phyloP scores from a whole-genome alignment of 2,888 invertebrate species.

The Hydriomena furcata region DNA sequence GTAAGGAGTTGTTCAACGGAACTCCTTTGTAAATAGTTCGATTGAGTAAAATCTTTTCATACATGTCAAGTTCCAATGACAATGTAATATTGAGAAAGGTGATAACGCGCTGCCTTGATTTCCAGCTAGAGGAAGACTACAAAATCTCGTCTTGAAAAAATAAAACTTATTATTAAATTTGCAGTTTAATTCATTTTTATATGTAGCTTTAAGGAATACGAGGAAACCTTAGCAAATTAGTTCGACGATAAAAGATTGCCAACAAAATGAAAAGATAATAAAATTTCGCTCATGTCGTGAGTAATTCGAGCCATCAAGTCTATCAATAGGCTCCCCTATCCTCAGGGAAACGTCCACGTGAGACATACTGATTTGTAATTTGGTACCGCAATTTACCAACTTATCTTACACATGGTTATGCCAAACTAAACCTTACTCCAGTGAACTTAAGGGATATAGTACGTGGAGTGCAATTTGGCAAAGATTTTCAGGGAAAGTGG shows the following conservation, averaged over 20 bases:
- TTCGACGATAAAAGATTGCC: background rate
- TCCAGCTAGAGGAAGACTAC: too few relatives aligned
- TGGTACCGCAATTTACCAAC: constrained; percentile 33
- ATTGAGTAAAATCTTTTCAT: too few relatives aligned
- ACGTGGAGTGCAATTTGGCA: constrained; percentile 6
- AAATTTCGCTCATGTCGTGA: constrained; percentile 34
- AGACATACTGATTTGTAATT: constrained; percentile 50
- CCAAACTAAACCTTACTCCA: constrained; percentile 13
- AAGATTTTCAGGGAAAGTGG: constrained; percentile 29
- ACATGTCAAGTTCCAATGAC: too few relatives aligned
- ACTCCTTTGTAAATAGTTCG: too few relatives aligned
- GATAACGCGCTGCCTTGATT: too few relatives aligned
- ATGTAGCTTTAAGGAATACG: background rate
- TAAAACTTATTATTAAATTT: too few relatives aligned
- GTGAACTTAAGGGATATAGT: background rate
- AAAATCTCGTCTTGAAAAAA: too few relatives aligned
- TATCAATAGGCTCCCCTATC: constrained; percentile 44
- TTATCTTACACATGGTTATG: constrained; percentile 1
- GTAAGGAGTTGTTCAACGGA: too few relatives aligned
- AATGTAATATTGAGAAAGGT: too few relatives aligned
- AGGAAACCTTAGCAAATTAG: constrained; percentile 1
- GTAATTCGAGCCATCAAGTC: constrained; percentile 35
- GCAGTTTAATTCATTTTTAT: background rate
- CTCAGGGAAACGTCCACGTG: constrained; percentile 37
- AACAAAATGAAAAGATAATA: constrained; percentile 37